Base-by-base conservation (phyloP, 2,797 vertebrate genomes). In the Pseudomugil gertrudae region DNA sequence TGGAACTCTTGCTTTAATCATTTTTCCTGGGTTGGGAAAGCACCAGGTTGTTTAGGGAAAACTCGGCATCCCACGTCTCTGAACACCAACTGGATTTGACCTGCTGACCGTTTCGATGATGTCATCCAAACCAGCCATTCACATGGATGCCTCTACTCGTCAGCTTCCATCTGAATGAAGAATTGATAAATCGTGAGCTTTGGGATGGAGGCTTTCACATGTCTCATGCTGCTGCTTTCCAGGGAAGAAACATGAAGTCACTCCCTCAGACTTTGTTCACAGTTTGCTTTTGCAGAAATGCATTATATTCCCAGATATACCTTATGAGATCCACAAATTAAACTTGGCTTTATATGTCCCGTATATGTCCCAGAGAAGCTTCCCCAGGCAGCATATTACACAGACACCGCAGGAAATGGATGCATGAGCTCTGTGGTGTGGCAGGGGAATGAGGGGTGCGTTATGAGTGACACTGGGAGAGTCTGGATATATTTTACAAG, bases 271-370 rank as follows among this genome's bases (percentile, higher is more conserved):
- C 38, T 60, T 58, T 40, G 35, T 58, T 63, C 63, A 43, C 64
- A 40, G 6, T 54, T 76, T 56, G 76, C 66, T 72, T 81, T 55
- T 85, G 78, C 66, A 81, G 69, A 64, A 66, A 62, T 56, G 57
- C 53, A 74, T 81, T 66, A 76, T 57, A 61, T 65, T 58, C 69
- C 2, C 14, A 57, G 45, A 51, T 65, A 69, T 74, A 74, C 50
- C 65, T 76, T 71, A 57, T 68, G 63, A 80, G 61, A 66, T 63
- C 63, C 71, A 80, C 72, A 50, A 59, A 50, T 68, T 36, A 61
- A 78, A 56, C 29, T 69, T 52, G 30, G 5, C 29, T n/a, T n/a
- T n/a, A n/a, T n/a, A n/a, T n/a, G n/a, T n/a, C n/a, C 63, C 68
- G 63, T 32, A 69, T 68, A 72, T 76, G 61, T 74, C 63, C 55